Percentiles rank a stretch among this genome's conserved stretches.
phyloP scores from a whole-genome alignment of 1,140 invertebrate species.

The Dufourea novaeangliae region DNA sequence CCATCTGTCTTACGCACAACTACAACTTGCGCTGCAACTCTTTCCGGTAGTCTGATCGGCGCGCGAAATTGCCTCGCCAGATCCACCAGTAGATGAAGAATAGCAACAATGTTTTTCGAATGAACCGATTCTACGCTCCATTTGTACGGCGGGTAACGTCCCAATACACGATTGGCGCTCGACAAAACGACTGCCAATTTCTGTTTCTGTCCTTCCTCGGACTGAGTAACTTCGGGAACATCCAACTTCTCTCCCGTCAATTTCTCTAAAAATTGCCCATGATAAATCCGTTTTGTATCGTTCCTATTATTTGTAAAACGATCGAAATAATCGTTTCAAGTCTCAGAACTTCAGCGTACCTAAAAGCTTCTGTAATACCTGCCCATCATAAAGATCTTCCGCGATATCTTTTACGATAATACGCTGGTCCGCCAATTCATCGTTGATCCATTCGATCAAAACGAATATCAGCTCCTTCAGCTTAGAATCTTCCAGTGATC shows the following conservation, averaged over 20 bases:
- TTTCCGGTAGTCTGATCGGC: conserved; percentile 96
- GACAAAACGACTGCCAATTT: conserved; percentile 95
- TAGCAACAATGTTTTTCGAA: conserved; percentile 97
- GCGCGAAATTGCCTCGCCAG: conserved; percentile 96
- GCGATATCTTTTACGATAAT: conserved; percentile 99
- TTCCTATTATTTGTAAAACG: not conserved
- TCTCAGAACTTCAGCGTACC: conserved; percentile 81
- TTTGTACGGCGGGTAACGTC: conserved; percentile 84
- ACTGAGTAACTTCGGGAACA: conserved; percentile 99
- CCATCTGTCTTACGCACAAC: conserved; percentile 92
- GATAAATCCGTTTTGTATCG: not conserved
- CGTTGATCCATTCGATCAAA: conserved; percentile 99
- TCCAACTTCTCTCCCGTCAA: conserved; percentile 94
- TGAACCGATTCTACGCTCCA: conserved; percentile 98
- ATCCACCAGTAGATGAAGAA: conserved; percentile 96
- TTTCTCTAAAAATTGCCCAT: conserved; percentile 86
- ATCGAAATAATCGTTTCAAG: not conserved
- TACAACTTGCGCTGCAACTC: conserved; percentile 94
- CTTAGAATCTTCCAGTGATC: conserved; percentile 92
- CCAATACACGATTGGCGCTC: conserved; percentile 89
- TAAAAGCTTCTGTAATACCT: conserved; percentile 97
- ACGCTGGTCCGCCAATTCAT: conserved; percentile 97
- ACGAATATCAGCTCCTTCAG: conserved; percentile 93
- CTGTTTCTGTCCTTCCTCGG: conserved; percentile 98
- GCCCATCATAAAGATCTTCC: conserved; percentile 99